phyloP scores from a whole-genome alignment of 2,113 vertebrate species.

The Rhinogobius similis region DNA sequence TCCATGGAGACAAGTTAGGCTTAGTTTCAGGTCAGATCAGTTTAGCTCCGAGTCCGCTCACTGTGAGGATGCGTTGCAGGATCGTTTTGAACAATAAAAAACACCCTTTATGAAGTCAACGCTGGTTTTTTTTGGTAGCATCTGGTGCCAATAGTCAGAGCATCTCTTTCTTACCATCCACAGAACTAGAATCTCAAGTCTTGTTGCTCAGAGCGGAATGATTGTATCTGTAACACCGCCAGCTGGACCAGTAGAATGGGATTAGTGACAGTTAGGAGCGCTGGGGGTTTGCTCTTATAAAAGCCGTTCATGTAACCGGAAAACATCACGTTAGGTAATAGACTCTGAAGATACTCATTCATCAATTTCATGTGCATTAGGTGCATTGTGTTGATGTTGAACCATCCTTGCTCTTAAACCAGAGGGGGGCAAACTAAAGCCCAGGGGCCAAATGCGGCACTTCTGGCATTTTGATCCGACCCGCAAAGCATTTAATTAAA shows the following conservation, averaged over 20 bases:
- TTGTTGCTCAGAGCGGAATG: background rate
- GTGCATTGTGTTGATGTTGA: background rate
- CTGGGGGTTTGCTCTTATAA: background rate
- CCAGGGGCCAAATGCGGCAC: too few relatives aligned
- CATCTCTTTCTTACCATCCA: background rate
- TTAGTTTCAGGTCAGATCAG: background rate
- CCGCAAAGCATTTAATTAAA: too few relatives aligned
- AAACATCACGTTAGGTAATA: background rate
- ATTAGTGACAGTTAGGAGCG: background rate
- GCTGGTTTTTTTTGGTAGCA: background rate
- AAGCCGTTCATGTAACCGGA: background rate
- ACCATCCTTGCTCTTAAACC: too few relatives aligned
- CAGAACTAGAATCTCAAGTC: background rate
- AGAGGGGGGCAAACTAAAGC: too few relatives aligned
- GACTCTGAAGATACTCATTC: background rate
- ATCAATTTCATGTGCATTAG: background rate
- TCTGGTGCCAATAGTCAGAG: background rate
- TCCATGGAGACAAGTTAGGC: too few relatives aligned
- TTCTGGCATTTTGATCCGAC: too few relatives aligned
- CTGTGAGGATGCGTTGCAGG: too few relatives aligned
- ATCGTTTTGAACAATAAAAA: too few relatives aligned
- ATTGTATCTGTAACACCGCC: background rate
- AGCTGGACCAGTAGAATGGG: background rate
- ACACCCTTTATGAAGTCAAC: too few relatives aligned
- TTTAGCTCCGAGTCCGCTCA: too few relatives aligned